A percentile compares a stretch with the other conserved stretches of the same genome.
phyloP scores from a whole-genome alignment of 2,797 vertebrate genomes.

The Apogon hyalosoma region DNA sequence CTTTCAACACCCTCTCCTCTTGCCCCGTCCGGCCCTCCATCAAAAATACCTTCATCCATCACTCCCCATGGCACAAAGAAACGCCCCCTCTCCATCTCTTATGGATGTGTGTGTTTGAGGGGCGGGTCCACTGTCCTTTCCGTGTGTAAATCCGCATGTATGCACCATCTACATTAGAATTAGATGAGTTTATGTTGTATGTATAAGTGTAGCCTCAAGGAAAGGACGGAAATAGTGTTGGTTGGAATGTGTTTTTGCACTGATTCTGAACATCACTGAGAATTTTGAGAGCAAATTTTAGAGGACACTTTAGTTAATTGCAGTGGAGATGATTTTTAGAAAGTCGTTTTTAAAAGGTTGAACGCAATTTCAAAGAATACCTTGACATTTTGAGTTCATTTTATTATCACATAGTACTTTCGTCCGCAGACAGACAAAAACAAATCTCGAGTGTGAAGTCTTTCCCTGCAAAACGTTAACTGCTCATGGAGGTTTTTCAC shows the following conservation, averaged over 20 bases:
- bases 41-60: slow-evolving; percentile 74
- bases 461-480: neutral
- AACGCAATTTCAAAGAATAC: neutral
- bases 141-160: slow-evolving; percentile 29
- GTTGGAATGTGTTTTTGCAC: neutral
- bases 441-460: neutral
- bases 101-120: slow-evolving; percentile 43
- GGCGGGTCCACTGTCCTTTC: slow-evolving; percentile 32
- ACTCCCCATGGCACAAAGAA: slow-evolving; percentile 62
- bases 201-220: slow-evolving; percentile 30
- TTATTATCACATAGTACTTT: neutral
- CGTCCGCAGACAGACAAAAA: neutral
- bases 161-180: slow-evolving; percentile 11
- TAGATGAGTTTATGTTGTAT: slow-evolving; percentile 29
- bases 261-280: slow-evolving; percentile 1
- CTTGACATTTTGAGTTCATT: slow-evolving; percentile 13
- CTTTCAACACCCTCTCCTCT: slow-evolving; percentile 36
- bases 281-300: neutral
- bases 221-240: slow-evolving; percentile 7
- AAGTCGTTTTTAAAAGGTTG: neutral
- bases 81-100: slow-evolving; percentile 63
- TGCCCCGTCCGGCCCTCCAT: slow-evolving; percentile 28
- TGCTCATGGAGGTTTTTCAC: neutral
- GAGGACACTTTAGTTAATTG: neutral
- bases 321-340: neutral